A percentile compares a stretch with the other conserved stretches of the same genome.
phyloP scores from a whole-genome alignment of 2,888 invertebrate genomes.

The Taphrorychus bicolor region DNA sequence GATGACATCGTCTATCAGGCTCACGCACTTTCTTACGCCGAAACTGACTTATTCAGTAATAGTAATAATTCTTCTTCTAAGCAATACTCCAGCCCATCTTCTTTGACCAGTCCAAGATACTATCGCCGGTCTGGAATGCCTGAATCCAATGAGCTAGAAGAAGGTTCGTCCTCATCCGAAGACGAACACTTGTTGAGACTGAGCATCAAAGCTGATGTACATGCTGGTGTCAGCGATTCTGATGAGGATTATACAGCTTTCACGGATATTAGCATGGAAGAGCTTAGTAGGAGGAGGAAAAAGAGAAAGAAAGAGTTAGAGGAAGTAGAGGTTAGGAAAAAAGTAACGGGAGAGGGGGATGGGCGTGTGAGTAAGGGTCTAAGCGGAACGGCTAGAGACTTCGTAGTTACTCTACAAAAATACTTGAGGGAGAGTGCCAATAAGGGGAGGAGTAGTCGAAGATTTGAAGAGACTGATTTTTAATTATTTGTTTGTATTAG shows the following conservation, averaged over 20 bases:
- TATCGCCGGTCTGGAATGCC: conserved; percentile 11
- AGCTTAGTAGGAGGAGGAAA: conserved; percentile 22
- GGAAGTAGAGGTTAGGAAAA: conserved; percentile 10
- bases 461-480: conserved; percentile 42
- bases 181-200: conserved; percentile 6
- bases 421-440: conserved; percentile 31
- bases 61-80: conserved; percentile 33
- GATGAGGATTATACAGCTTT: conserved; percentile 33
- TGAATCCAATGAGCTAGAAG: conserved; percentile 10
- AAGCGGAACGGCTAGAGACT: conserved; percentile 36
- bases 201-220: neutral
- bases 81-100: conserved; percentile 36
- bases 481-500: conserved; percentile 12
- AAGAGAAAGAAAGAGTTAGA: conserved; percentile 9
- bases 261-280: conserved; percentile 40
- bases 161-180: conserved; percentile 9
- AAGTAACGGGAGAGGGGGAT: neutral
- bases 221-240: conserved; percentile 3
- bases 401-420: conserved; percentile 37
- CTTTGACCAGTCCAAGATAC: conserved; percentile 5
- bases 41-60: conserved; percentile 7
- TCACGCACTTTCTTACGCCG: conserved; percentile 2
- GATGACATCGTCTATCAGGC: conserved; percentile 29
- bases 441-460: conserved; percentile 22
- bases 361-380: neutral